phyloP scores from a whole-genome alignment of 2,888 invertebrate genomes.

The Tenthredo livida region DNA sequence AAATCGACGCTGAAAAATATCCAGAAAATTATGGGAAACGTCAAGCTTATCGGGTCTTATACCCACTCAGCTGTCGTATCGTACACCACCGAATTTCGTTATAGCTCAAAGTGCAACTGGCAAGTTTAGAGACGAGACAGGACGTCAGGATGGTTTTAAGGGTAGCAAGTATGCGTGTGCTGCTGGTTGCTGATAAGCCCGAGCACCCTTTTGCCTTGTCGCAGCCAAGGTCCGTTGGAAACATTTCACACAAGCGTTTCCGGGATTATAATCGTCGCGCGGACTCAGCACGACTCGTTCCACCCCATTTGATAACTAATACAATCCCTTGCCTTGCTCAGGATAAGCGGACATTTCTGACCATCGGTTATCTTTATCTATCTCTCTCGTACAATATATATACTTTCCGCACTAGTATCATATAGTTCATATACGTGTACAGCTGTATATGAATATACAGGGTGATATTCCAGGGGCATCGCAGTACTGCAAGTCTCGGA shows the following conservation, averaged over 20 bases:
- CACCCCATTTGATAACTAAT: conserved; percentile 46
- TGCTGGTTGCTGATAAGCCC: conserved; percentile 51
- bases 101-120: conserved; percentile 20
- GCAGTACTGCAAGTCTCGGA: no score
- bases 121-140: conserved; percentile 23
- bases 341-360: conserved; percentile 37
- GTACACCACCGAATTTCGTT: background rate
- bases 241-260: conserved; percentile 50
- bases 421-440: background rate
- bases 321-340: conserved; percentile 43
- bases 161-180: conserved; percentile 18
- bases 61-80: background rate
- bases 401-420: no score
- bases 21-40: background rate
- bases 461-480: no score
- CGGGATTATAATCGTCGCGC: conserved; percentile 50
- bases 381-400: no score
- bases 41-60: conserved; percentile 3
- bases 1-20: background rate
- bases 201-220: conserved; percentile 39
- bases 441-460: background rate
- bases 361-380: conserved; percentile 36
- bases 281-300: conserved; percentile 50
- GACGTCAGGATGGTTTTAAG: background rate
- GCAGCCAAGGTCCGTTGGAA: conserved; percentile 45